A percentile compares a stretch with the other conserved stretches of the same genome.
These are phyloP conservation scores for Pagetopsis macropterus DNA, from an alignment of 2,797 vertebrate genomes.

Conservation along the genomic window DNA sequence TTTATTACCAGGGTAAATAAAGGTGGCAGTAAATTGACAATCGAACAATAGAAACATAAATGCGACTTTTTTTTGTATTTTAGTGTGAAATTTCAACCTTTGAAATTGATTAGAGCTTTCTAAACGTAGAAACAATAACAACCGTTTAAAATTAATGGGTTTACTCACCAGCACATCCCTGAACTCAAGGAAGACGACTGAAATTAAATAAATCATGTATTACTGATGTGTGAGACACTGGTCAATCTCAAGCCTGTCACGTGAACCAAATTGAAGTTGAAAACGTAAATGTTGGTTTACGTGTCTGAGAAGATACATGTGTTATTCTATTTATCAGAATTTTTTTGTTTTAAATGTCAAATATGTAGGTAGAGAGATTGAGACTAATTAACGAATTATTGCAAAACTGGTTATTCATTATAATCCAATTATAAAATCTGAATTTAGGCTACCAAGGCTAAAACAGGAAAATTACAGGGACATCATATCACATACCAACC, in stretches of 20 bases:
- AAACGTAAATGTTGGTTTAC: not conserved
- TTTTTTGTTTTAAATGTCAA: not conserved
- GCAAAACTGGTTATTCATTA: not conserved
- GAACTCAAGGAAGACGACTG: not conserved
- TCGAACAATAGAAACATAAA: not conserved
- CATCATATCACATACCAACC: not conserved
- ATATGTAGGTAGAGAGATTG: not conserved
- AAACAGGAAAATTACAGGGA: not conserved
- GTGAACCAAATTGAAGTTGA: not conserved
- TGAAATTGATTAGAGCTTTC: not conserved
- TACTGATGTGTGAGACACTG: not conserved
- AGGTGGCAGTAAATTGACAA: not conserved
- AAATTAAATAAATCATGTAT: not conserved
- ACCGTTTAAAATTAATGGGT: accelerated
- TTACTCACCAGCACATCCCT: not conserved
- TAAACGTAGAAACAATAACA: not conserved
- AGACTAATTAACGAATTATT: not conserved
- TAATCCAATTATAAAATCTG: not conserved
- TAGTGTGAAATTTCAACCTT: not conserved
- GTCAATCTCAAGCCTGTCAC: not conserved
- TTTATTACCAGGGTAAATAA: slow-evolving; percentile 2
- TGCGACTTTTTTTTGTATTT: not conserved
- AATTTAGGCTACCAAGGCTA: not conserved
- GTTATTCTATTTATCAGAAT: not conserved
- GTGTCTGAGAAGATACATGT: not conserved